Evolutionary conservation across 1,140 invertebrate genomes (phyloP).

Genomic region (Zaprionus nigranus): DNA sequence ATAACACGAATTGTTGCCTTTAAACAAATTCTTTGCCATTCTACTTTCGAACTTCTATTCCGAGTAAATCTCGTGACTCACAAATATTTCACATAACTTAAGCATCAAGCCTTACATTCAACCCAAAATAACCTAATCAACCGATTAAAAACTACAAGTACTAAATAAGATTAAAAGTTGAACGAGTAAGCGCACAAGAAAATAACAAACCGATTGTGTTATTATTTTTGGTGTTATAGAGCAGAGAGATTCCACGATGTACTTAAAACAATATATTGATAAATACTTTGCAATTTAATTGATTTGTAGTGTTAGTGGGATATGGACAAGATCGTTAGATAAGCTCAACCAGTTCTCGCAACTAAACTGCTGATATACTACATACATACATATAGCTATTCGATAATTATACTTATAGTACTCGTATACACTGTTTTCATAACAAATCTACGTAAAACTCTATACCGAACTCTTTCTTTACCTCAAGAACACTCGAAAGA

Average conservation of each 20-base stretch:
- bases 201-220: constrained; percentile 58
- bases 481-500: constrained; percentile 71
- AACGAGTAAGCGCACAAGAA: constrained; percentile 58
- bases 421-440: constrained; percentile 46
- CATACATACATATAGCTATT: constrained; percentile 6
- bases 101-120: constrained; percentile 63
- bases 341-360: constrained; percentile 19
- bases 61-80: constrained; percentile 1
- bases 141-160: constrained; percentile 26
- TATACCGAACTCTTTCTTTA: constrained; percentile 71
- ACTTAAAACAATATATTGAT: neutral
- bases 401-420: constrained; percentile 1
- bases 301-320: constrained; percentile 20
- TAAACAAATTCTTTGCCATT: constrained; percentile 34
- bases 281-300: constrained; percentile 14
- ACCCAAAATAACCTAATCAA: constrained; percentile 40
- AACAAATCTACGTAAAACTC: constrained; percentile 46
- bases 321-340: constrained; percentile 36
- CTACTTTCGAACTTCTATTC: neutral
- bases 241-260: neutral
- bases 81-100: constrained; percentile 32
- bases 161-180: constrained; percentile 33
- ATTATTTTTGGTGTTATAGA: constrained; percentile 47
- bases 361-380: constrained; percentile 26
- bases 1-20: no score